Base-by-base conservation (phyloP, 2,797 vertebrate genomes). In the Echeneis naucrates region DNA sequence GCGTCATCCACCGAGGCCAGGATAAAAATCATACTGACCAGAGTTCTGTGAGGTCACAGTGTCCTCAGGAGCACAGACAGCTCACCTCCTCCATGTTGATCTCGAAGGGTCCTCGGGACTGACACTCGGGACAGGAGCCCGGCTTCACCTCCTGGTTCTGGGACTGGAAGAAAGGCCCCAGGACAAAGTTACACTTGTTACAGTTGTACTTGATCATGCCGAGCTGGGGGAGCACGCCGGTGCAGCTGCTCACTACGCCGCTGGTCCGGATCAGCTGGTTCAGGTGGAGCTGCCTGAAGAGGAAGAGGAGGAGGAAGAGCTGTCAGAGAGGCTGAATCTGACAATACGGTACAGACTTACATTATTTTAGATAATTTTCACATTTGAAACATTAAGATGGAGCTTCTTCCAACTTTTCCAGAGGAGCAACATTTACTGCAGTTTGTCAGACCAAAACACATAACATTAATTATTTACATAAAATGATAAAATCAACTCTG, bases 61-160 rank as follows among this genome's bases (percentile, higher is more conserved):
- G 2, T 40, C 8, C 10, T 44, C 16, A 27, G n/a, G 24, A 27
- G 14, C 6, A 8, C 4, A 3, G 16, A 33, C 32, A 0, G 45
- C 90, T 90, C 73, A 99, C 98, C 97, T 98, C 94, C 81, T 99
- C 98, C 98, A 99, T 99, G 94, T 99, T 99, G 92, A 99, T 97
- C 78, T 99, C 98, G 10, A 99, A 99, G 0, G 98, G 98, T 0
- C 98, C 98, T 1, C 93, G 75, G 0, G 97, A 98, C 89, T 99
- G 98, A 85, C 98, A 99, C 89, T 99, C 98, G 0, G 98, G 98
- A 59, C 98, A 99, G 74, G 98, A 99, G n/a, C 98, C 98, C 0
- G 98, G 98, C 87, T 99, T 99, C 89, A 99, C 97, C 61, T 99
- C 98, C 93, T 99, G 98, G 93, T 97, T 99, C 92, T 99, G 98